These are phyloP conservation scores for Pangasius mekongensis DNA, from an alignment of 2,797 vertebrate genomes.

Conservation along the genomic window DNA sequence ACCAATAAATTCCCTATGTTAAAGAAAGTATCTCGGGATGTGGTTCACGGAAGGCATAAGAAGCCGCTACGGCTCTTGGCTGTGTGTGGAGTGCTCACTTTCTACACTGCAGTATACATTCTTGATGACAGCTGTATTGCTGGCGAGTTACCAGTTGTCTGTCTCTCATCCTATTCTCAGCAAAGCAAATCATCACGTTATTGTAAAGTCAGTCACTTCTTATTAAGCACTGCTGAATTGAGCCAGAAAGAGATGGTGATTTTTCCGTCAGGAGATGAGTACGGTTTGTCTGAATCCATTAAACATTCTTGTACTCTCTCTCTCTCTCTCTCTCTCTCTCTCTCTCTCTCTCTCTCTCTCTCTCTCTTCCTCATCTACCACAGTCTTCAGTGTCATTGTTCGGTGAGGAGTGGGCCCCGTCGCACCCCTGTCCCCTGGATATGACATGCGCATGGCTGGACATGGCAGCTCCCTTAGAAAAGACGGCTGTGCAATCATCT, in stretches of 20 bases:
- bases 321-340: slow-evolving; percentile 57
- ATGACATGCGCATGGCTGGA: slow-evolving; percentile 78
- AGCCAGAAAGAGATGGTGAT: slow-evolving; percentile 45
- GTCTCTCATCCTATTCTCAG: slow-evolving; percentile 52
- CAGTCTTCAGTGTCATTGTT: slow-evolving; percentile 68
- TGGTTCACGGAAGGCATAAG: neutral
- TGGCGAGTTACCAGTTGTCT: slow-evolving; percentile 51
- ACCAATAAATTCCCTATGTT: neutral
- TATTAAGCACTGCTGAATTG: slow-evolving; percentile 46
- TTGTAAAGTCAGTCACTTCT: slow-evolving; percentile 63
- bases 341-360: slow-evolving; percentile 48
- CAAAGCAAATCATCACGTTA: slow-evolving; percentile 57
- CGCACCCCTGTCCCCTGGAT: slow-evolving; percentile 69
- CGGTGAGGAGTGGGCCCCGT: slow-evolving; percentile 57
- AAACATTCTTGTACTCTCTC: slow-evolving; percentile 41
- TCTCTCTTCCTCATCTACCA: slow-evolving; percentile 57
- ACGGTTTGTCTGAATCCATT: slow-evolving; percentile 61
- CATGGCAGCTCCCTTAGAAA: slow-evolving; percentile 81
- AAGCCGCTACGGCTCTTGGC: too few species aligned
- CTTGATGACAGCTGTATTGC: slow-evolving; percentile 52
- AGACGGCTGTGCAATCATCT: slow-evolving; percentile 76
- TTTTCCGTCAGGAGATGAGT: slow-evolving; percentile 54
- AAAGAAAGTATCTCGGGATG: neutral
- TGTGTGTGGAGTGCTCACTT: neutral
- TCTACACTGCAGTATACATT: slow-evolving; percentile 17